A percentile compares a stretch with the other conserved stretches of the same genome.
Evolutionary conservation across 2,113 vertebrate genomes (phyloP).

Genomic region (Henicopernis longicauda): DNA sequence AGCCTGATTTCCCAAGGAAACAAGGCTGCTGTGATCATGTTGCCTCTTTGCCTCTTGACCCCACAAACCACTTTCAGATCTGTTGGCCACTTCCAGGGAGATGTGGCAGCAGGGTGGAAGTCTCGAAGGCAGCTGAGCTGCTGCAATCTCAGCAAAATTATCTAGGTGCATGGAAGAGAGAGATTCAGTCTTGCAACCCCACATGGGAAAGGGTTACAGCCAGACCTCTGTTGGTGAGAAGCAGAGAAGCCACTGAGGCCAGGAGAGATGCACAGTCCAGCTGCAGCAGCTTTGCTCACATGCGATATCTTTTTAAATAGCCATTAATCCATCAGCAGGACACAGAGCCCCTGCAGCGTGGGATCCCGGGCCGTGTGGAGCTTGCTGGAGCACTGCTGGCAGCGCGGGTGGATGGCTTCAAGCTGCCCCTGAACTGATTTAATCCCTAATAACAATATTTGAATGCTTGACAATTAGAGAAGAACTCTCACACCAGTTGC

Average conservation of each 20-base stretch:
- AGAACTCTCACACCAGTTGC: background rate
- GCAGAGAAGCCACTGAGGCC: background rate
- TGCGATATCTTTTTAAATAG: background rate
- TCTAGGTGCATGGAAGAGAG: background rate
- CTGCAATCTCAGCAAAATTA: background rate
- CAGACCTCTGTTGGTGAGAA: background rate
- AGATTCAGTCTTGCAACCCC: background rate
- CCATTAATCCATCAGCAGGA: background rate
- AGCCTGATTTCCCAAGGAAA: background rate
- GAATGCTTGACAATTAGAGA: background rate
- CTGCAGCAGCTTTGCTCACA: background rate
- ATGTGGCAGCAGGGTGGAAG: background rate
- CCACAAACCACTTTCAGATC: background rate
- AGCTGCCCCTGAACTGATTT: background rate
- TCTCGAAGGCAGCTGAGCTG: background rate
- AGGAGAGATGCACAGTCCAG: background rate
- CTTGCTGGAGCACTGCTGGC: background rate
- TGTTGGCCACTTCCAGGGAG: background rate
- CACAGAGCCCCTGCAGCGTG: background rate
- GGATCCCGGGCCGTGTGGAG: background rate
- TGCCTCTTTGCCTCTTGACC: background rate
- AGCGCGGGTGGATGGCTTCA: fast-evolving
- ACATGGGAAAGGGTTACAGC: background rate
- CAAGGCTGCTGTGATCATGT: background rate
- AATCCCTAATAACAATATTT: background rate